These are phyloP conservation scores for Epsilonema sp. DNA, from an alignment of 2,888 invertebrate species.

Conservation along the genomic window DNA sequence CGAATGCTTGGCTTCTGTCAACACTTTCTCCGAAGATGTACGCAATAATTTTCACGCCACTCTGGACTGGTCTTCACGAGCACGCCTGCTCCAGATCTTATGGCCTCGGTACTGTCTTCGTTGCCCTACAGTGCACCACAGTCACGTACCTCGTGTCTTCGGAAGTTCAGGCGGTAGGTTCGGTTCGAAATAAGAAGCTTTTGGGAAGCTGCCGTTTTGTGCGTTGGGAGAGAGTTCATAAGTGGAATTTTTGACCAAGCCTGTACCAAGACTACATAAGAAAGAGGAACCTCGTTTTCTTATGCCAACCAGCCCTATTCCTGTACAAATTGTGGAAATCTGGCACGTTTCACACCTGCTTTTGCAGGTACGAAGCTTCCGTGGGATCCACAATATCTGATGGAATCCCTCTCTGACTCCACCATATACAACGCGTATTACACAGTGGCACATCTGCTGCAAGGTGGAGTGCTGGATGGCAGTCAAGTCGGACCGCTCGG, in stretches of 20 bases:
- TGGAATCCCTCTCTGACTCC: slow-evolving; percentile 95
- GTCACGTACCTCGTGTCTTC: no score
- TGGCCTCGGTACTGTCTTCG: slow-evolving; percentile 50
- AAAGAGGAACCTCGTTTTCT: no score
- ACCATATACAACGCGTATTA: slow-evolving; percentile 97
- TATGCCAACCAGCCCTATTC: no score
- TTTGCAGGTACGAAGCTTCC: slow-evolving; percentile 82
- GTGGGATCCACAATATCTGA: slow-evolving; percentile 90
- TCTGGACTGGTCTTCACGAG: slow-evolving; percentile 82
- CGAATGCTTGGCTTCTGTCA: slow-evolving; percentile 50
- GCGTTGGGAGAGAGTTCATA: no score
- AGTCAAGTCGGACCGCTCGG: slow-evolving; percentile 5
- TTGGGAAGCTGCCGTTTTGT: no score
- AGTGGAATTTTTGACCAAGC: no score
- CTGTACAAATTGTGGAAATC: no score
- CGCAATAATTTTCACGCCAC: slow-evolving; percentile 67
- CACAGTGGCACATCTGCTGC: slow-evolving; percentile 75
- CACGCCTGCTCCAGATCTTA: slow-evolving; percentile 94
- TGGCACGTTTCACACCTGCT: no score
- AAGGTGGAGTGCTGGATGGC: slow-evolving; percentile 53
- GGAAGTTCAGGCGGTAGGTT: no score
- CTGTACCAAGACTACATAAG: no score
- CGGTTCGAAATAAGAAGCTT: no score
- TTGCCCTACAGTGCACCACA: background rate
- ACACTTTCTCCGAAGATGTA: slow-evolving; percentile 83